A percentile compares a stretch with the other conserved stretches of the same genome.
phyloP scores from a whole-genome alignment of 2,888 invertebrate species.

The Ophion obscuratus region DNA sequence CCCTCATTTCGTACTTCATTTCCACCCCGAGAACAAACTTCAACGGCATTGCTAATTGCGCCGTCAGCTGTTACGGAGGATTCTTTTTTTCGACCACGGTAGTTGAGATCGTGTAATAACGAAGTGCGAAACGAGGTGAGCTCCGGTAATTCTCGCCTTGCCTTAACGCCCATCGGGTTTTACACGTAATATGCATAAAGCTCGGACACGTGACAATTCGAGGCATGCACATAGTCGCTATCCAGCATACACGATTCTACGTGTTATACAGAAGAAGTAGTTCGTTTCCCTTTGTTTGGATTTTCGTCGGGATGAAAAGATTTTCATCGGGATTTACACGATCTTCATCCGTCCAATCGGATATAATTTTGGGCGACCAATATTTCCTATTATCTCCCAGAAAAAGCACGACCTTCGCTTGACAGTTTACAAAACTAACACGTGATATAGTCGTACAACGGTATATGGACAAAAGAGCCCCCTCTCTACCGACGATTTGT shows the following conservation, averaged over 20 bases:
- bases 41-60: constrained; percentile 14
- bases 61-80: constrained; percentile 1
- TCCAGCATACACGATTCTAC: neutral
- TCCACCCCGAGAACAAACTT: neutral
- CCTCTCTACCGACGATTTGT: neutral
- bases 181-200: constrained; percentile 35
- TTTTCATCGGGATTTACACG: neutral
- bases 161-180: constrained; percentile 2
- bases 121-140: constrained; percentile 13
- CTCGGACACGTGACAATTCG: constrained; percentile 12
- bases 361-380: neutral
- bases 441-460: neutral
- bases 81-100: constrained; percentile 3
- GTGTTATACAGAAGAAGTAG: neutral
- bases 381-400: neutral
- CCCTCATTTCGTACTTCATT: constrained; percentile 4
- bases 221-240: neutral
- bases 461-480: neutral
- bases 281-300: neutral
- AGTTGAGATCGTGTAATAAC: constrained; percentile 10
- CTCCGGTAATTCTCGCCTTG: neutral
- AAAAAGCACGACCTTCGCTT: neutral
- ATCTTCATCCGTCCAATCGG: neutral
- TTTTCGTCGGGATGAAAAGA: neutral
- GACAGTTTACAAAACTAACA: neutral